These are phyloP conservation scores for Mormyrus hasselquistii DNA, from an alignment of 2,797 vertebrate genomes.

Conservation along the genomic window DNA sequence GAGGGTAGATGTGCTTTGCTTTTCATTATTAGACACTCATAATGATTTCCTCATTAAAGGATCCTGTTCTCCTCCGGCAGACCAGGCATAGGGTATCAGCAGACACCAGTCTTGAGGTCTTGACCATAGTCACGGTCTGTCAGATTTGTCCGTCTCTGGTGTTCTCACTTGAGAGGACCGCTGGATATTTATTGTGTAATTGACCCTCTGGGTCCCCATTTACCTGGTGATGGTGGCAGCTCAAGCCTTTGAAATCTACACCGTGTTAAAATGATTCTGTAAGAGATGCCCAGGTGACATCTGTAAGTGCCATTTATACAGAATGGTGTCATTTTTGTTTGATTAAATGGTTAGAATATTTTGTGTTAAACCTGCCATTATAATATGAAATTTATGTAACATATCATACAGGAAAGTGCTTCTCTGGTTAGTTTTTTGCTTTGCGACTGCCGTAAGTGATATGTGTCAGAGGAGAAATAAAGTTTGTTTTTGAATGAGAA, in stretches of 20 bases:
- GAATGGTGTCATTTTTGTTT: too few relatives aligned
- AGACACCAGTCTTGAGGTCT: neutral
- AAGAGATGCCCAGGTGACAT: neutral
- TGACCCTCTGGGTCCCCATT: neutral
- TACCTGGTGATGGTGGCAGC: neutral
- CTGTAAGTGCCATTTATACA: too few relatives aligned
- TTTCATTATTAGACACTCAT: neutral
- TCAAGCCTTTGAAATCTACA: constrained; percentile 3
- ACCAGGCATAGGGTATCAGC: neutral
- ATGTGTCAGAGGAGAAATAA: too few relatives aligned
- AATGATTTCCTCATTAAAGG: neutral
- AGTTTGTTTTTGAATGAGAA: too few relatives aligned
- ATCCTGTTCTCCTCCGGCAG: neutral
- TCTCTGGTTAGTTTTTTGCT: too few relatives aligned
- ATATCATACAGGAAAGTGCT: too few relatives aligned
- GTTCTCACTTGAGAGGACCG: neutral
- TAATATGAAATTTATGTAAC: too few relatives aligned
- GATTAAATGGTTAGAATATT: too few relatives aligned
- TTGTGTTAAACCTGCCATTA: too few relatives aligned
- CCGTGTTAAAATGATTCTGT: neutral
- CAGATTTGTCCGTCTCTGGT: neutral
- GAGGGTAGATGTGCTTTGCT: neutral
- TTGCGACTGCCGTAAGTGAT: too few relatives aligned
- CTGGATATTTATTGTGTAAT: neutral
- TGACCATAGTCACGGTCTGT: neutral